Evolutionary conservation across 2,888 invertebrate species (phyloP).

Genomic region (Pegoplata infirma): DNA sequence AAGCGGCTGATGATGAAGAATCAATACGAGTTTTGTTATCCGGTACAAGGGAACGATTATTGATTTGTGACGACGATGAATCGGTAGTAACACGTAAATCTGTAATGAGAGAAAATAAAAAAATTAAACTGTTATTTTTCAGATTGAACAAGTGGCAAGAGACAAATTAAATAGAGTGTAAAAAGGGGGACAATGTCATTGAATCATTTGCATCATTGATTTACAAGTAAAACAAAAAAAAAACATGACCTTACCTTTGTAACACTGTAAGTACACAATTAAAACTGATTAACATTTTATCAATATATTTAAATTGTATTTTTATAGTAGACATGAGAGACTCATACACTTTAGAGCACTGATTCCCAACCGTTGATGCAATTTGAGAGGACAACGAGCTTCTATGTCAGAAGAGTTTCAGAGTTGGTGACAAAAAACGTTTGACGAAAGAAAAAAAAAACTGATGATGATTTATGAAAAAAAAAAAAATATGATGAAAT

Average conservation of each 20-base stretch:
- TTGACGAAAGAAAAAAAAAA: no score
- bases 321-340: not conserved
- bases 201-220: constrained; percentile 50
- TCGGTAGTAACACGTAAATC: constrained; percentile 75
- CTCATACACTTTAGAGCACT: no score
- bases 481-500: no score
- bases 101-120: constrained; percentile 53
- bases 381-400: no score
- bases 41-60: constrained; percentile 38
- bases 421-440: no score
- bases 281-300: constrained; percentile 42
- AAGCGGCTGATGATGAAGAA: constrained; percentile 61
- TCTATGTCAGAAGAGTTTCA: no score
- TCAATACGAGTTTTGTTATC: constrained; percentile 37
- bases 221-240: not conserved
- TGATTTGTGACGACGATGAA: constrained; percentile 57
- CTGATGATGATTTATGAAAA: no score
- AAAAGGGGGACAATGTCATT: constrained; percentile 55
- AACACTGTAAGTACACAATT: constrained; percentile 23
- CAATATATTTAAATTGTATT: not conserved
- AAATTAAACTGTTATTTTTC: not conserved
- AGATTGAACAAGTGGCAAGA: not conserved
- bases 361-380: no score
- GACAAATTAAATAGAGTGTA: constrained; percentile 30
- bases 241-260: constrained; percentile 33